Percentiles rank a stretch among this genome's conserved stretches.
Evolutionary conservation across 2,888 invertebrate species (phyloP).

Genomic region (Philonicus albiceps): DNA sequence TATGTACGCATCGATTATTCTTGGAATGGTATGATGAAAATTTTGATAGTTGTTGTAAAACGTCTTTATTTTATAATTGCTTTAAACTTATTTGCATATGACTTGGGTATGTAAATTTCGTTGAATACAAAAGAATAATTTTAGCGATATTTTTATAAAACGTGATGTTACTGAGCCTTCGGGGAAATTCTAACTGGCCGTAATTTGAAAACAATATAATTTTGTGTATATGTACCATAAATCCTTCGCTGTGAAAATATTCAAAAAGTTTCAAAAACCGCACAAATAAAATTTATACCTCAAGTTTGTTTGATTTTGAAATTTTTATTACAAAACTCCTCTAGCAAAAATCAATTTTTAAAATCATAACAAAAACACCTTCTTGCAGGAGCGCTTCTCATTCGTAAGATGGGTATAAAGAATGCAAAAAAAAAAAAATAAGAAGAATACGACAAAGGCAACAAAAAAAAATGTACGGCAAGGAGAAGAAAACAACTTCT

Average conservation of each 20-base stretch:
- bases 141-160: not conserved
- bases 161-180: not conserved
- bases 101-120: not conserved
- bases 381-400: not conserved
- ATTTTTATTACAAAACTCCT: not conserved
- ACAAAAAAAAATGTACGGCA: not conserved
- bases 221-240: not conserved
- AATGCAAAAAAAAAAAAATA: not conserved
- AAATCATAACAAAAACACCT: not conserved
- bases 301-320: not conserved
- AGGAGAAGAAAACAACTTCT: not conserved
- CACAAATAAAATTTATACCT: not conserved
- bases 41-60: not conserved
- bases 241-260: not conserved
- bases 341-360: not conserved
- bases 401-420: not conserved
- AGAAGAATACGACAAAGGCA: too few species aligned
- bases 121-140: too few species aligned
- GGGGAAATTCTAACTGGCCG: not conserved
- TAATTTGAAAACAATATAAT: not conserved
- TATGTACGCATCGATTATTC: not conserved
- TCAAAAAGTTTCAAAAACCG: not conserved
- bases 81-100: not conserved
- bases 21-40: not conserved
- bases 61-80: not conserved